Percentiles rank a stretch among this genome's conserved stretches.
These are phyloP conservation scores for Deilephila elpenor DNA, from an alignment of 2,888 invertebrate genomes.

Conservation along the genomic window DNA sequence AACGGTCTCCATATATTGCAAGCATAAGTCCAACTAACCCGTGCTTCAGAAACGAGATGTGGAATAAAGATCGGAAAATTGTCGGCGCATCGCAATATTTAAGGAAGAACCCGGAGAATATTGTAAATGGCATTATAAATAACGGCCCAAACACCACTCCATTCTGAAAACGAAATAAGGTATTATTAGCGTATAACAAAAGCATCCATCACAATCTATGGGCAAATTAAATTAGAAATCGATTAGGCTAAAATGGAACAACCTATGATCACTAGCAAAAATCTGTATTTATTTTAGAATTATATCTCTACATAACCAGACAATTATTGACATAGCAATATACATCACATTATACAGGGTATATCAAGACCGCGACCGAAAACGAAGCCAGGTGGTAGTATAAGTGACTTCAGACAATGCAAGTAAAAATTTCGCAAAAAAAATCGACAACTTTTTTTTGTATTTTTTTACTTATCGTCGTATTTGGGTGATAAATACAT, in stretches of 20 bases:
- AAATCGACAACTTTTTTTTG: too few relatives aligned
- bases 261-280: background rate
- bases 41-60: conserved; percentile 94
- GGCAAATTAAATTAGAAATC: too few relatives aligned
- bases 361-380: too few relatives aligned
- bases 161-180: conserved; percentile 85
- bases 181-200: conserved; percentile 15
- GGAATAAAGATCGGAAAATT: conserved; percentile 93
- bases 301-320: too few relatives aligned
- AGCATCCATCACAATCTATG: background rate
- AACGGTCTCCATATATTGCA: conserved; percentile 92
- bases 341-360: too few relatives aligned
- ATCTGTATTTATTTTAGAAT: too few relatives aligned
- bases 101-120: conserved; percentile 97
- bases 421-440: too few relatives aligned
- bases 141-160: conserved; percentile 96
- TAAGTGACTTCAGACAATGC: too few relatives aligned
- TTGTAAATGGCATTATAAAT: conserved; percentile 92
- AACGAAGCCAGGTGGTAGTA: too few relatives aligned
- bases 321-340: too few relatives aligned
- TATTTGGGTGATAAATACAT: too few relatives aligned
- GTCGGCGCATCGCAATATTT: conserved; percentile 91
- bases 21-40: conserved; percentile 93
- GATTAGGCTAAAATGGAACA: background rate
- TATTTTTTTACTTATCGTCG: too few relatives aligned